Percentiles rank a stretch among this genome's conserved stretches.
Conservation (phyloP, 1,140 invertebrate species). For the Bactericera cockerelli region DNA sequence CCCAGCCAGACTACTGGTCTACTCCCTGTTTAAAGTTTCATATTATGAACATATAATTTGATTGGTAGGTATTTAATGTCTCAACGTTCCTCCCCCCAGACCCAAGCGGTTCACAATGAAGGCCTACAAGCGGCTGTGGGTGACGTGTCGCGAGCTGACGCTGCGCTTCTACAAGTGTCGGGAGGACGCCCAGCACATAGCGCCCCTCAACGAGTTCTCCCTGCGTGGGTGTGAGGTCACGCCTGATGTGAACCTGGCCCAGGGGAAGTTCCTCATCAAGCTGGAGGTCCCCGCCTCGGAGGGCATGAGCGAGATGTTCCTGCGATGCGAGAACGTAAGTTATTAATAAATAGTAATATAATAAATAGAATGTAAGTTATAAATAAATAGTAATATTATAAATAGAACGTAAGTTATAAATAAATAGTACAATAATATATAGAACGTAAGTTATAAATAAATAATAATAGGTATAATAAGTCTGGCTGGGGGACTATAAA, state of each 20-base stretch:
- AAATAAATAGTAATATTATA: no score
- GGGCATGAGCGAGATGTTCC: slow-evolving; percentile 88
- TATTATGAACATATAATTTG: no score
- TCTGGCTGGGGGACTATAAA: no score
- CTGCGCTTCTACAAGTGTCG: slow-evolving; percentile 65
- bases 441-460: no score
- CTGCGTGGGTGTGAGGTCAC: slow-evolving; percentile 87
- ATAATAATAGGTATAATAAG: no score
- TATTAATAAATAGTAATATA: no score
- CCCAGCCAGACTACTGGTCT: no score
- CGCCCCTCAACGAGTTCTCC: slow-evolving; percentile 46
- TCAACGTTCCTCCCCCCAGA: slow-evolving; percentile 37
- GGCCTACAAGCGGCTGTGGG: slow-evolving; percentile 80
- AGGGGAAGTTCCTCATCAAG: slow-evolving; percentile 85
- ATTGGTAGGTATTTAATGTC: no score
- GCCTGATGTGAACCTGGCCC: slow-evolving; percentile 85
- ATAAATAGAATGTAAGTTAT: no score
- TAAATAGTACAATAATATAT: no score
- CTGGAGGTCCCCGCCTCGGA: slow-evolving; percentile 83
- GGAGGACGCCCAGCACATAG: slow-evolving; percentile 44
- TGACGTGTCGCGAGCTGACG: slow-evolving; percentile 75
- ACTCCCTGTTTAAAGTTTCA: no score
- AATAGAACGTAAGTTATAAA: no score
- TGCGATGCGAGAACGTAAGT: slow-evolving; percentile 82
- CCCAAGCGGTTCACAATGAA: slow-evolving; percentile 87